phyloP scores from a whole-genome alignment of 1,140 invertebrate genomes.

The Steinernema khuongi region DNA sequence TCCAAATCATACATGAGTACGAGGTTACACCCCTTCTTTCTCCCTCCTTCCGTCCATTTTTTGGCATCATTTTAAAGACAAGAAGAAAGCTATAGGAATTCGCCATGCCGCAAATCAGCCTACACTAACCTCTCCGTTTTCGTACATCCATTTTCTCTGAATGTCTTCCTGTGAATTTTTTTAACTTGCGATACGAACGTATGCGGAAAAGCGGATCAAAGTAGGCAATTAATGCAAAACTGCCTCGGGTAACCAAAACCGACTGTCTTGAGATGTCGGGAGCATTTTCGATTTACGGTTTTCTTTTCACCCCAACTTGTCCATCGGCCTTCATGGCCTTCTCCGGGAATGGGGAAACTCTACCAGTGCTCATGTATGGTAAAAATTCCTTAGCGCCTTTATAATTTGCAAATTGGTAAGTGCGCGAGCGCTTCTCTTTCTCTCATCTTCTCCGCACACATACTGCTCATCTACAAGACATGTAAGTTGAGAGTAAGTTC shows the following conservation, averaged over 20 bases:
- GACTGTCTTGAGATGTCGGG: background rate
- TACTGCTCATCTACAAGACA: background rate
- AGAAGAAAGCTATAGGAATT: background rate
- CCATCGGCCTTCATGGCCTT: background rate
- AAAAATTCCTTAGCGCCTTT: no score
- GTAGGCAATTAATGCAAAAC: background rate
- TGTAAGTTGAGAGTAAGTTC: background rate
- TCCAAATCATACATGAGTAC: no score
- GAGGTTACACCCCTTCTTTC: no score
- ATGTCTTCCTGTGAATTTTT: conserved; percentile 23
- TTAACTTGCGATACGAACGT: conserved; percentile 19
- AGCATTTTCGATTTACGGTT: conserved; percentile 17
- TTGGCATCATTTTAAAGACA: no score
- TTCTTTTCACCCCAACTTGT: background rate
- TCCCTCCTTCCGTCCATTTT: background rate
- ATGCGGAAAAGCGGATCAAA: background rate
- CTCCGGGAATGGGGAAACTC: background rate
- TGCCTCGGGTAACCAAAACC: background rate
- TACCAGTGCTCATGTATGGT: background rate
- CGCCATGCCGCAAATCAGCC: conserved; percentile 13
- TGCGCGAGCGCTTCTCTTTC: background rate
- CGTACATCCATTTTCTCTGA: conserved; percentile 19
- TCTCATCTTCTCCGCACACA: no score
- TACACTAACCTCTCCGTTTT: conserved; percentile 12
- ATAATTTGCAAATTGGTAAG: conserved; percentile 26